Base-by-base conservation (phyloP, 2,797 vertebrate genomes). In the Selene dorsalis region DNA sequence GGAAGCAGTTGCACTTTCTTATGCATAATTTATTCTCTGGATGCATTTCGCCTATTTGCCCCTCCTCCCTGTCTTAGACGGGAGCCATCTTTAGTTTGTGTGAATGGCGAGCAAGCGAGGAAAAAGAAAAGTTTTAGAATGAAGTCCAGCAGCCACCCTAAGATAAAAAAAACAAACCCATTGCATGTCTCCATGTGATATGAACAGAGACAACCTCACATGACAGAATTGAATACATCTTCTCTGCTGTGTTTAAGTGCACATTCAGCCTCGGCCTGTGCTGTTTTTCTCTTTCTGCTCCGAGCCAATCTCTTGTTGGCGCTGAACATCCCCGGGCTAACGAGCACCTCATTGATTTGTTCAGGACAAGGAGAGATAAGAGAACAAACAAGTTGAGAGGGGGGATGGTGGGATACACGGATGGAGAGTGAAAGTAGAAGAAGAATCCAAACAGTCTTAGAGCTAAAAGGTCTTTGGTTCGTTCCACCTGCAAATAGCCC, bases 301-400 rank as follows among this genome's bases (percentile, higher is more conserved):
- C 41, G 48, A 77, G 75, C 82, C 81, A 71, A 77, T 81, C 73
- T 79, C 61, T 77, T 59, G 72, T 80, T 72, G 32, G 83, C 75
- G 38, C 82, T 79, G 87, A 92, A 84, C 89, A 85, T 87, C 90
- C 88, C 87, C 74, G 83, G 86, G 82, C 87, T 92, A 88, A 92
- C 79, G 71, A 90, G 86, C 64, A 65, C 39, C 87, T 91, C 92
- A 92, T 92, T 65, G 90, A 93, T 93, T 89, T 4, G 83, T 87
- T 87, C 81, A 74, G 91, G 88, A 92, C 88, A 87, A 73, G 83
- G 65, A 67, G 76, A 89, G 91, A 92, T 90, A 92, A 89, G 84
- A 83, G 87, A 86, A 89, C 77, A 89, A 91, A 90, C 79, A 83
- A 86, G 75, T 45, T 81, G 82, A 82, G 85, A 82, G 68, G 38